phyloP scores from a whole-genome alignment of 1,140 invertebrate genomes.

The Heterodera carotae region DNA sequence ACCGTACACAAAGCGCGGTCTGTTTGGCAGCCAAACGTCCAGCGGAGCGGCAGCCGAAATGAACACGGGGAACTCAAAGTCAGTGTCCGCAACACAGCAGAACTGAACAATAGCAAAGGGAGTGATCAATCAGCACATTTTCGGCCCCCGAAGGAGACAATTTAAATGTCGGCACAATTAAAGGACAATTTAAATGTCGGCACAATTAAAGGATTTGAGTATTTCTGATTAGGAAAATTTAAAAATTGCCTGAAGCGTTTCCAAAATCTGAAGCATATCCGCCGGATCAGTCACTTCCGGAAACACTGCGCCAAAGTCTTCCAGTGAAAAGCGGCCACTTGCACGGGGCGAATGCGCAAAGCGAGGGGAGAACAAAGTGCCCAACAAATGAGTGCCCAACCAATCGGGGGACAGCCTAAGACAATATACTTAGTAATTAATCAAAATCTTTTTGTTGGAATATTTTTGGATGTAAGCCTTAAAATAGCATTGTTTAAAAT shows the following conservation, averaged over 20 bases:
- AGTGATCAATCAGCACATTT: background rate
- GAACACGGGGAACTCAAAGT: constrained; percentile 81
- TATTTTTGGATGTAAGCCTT: too few relatives aligned
- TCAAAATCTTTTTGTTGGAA: too few relatives aligned
- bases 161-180: too few relatives aligned
- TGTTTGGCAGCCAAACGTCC: constrained; percentile 76
- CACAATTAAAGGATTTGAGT: too few relatives aligned
- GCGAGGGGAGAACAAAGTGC: constrained; percentile 75
- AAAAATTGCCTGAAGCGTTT: constrained; percentile 70
- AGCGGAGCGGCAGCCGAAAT: constrained; percentile 76
- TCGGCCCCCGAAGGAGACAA: too few relatives aligned
- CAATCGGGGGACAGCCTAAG: constrained; percentile 73
- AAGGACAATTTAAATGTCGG: too few relatives aligned
- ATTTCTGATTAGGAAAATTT: background rate
- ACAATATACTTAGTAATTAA: background rate
- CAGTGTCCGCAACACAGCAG: constrained; percentile 77
- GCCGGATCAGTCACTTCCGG: constrained; percentile 75
- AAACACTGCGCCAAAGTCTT: constrained; percentile 78
- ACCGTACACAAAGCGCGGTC: constrained; percentile 73
- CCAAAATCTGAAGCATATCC: constrained; percentile 74
- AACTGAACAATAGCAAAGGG: constrained; percentile 63
- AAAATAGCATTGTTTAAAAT: background rate
- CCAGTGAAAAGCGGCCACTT: constrained; percentile 71
- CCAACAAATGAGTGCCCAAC: constrained; percentile 76
- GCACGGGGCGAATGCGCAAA: constrained; percentile 73